Evolutionary conservation across 2,113 vertebrate species (phyloP).

Genomic region (rabbit (Oryctolagus cuniculus)): mOryCun1.1 NC_091443.1:105548501-105549000

Average conservation of each 20-base stretch:
- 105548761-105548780: constrained; percentile 67
- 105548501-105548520: not conserved
- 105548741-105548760: not conserved
- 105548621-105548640: constrained; percentile 62
- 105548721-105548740: not conserved
- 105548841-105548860: constrained; percentile 36
- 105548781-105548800: constrained; percentile 45
- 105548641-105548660: constrained; percentile 76
- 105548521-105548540: not conserved
- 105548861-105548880: constrained; percentile 2
- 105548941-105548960: accelerated
- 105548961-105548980: accelerated
- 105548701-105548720: constrained; percentile 75
- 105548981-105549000: not conserved
- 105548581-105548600: not conserved
- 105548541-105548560: not conserved
- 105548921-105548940: not conserved
- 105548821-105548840: constrained; percentile 66
- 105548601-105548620: constrained; percentile 18
- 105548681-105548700: constrained; percentile 66
- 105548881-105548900: constrained; percentile 34
- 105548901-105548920: not conserved
- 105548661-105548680: not conserved
- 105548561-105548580: accelerated
- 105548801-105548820: constrained; percentile 50